Evolutionary conservation across 2,797 vertebrate genomes (phyloP).

Genomic region (Aulostomus chinensis): DNA sequence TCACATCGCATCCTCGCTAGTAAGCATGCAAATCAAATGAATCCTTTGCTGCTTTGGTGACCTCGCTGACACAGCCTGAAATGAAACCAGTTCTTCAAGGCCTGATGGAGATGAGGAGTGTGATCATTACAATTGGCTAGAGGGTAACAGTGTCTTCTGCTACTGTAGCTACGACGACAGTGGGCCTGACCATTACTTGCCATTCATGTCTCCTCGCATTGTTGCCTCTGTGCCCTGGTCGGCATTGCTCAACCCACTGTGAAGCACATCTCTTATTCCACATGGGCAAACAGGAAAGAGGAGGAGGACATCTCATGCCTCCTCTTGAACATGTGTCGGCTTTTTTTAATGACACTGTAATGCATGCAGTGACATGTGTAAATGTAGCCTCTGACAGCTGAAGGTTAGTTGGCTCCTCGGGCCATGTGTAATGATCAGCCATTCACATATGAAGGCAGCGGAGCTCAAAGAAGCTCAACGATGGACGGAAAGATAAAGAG

Average conservation of each 20-base stretch:
- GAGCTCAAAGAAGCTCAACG: too few relatives aligned
- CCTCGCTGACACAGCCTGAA: slow-evolving; percentile 23
- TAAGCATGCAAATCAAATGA: slow-evolving; percentile 62
- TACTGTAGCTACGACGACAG: slow-evolving; percentile 22
- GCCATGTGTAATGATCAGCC: not conserved
- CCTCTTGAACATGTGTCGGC: slow-evolving; percentile 37
- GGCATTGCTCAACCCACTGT: slow-evolving; percentile 41
- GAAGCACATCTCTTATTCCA: slow-evolving; percentile 50
- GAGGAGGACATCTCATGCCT: slow-evolving; percentile 29
- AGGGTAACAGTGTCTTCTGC: slow-evolving; percentile 25
- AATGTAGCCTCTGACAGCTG: slow-evolving; percentile 47
- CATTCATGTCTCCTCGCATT: slow-evolving; percentile 33
- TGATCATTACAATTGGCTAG: slow-evolving; percentile 21
- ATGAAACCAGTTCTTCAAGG: slow-evolving; percentile 20
- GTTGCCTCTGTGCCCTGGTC: slow-evolving; percentile 21
- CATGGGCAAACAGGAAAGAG: slow-evolving; percentile 34
- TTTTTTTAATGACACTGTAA: slow-evolving; percentile 30
- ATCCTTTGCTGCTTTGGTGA: slow-evolving; percentile 33
- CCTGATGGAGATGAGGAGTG: slow-evolving; percentile 19
- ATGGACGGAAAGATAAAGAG: not conserved
- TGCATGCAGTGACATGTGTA: slow-evolving; percentile 25
- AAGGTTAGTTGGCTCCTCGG: slow-evolving; percentile 43
- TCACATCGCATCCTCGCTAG: slow-evolving; percentile 60
- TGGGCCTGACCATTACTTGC: slow-evolving; percentile 23
- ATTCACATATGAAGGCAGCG: slow-evolving; percentile 22